Evolutionary conservation across 1,140 invertebrate species (phyloP).

Genomic region (Armadillidium nasatum): DNA sequence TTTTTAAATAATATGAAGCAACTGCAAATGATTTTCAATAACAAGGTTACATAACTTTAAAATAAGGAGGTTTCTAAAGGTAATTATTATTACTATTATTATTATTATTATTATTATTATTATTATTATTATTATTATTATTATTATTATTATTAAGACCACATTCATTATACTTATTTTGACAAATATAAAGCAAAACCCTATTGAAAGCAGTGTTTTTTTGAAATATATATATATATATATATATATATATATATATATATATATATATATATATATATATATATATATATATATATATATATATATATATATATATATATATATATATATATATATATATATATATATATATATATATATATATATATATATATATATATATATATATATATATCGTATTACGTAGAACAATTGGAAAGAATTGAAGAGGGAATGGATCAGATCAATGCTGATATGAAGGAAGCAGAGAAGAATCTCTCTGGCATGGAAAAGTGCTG

Average conservation of each 20-base stretch:
- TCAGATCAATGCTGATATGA: conserved; percentile 98
- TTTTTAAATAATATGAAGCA: too few relatives aligned
- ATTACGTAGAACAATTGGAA: conserved; percentile 98
- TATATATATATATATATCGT: conserved; percentile 58
- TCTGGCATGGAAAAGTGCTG: conserved; percentile 99
- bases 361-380: conserved; percentile 1
- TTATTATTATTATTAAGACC: conserved; percentile 10
- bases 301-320: neutral
- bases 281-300: neutral
- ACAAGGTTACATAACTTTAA: too few relatives aligned
- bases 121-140: too few relatives aligned
- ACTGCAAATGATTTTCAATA: too few relatives aligned
- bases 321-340: neutral
- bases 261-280: neutral
- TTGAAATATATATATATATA: too few relatives aligned
- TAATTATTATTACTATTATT: too few relatives aligned
- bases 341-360: neutral
- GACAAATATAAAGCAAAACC: too few relatives aligned
- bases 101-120: too few relatives aligned
- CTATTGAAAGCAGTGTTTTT: neutral
- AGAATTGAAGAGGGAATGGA: conserved; percentile 99
- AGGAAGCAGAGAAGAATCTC: conserved; percentile 96
- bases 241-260: too few relatives aligned
- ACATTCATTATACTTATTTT: too few relatives aligned
- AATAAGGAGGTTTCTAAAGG: too few relatives aligned